Conservation (phyloP, 64 coral and sea anemone species). For the Hydrozoanthus tunicans region DNA sequence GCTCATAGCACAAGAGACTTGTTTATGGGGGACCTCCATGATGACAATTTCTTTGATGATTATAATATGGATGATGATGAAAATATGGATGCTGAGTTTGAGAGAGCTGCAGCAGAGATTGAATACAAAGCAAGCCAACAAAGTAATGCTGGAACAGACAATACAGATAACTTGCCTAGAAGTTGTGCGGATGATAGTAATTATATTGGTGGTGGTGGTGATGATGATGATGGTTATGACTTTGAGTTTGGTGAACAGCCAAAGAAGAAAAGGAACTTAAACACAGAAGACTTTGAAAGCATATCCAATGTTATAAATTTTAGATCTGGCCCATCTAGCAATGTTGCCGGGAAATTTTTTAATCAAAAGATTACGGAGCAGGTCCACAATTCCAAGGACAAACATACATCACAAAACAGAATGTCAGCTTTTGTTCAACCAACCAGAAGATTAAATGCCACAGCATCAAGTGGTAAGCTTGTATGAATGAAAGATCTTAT, state of each 20-base stretch:
- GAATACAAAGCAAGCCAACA: background rate
- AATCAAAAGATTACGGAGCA: background rate
- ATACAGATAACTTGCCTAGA: background rate
- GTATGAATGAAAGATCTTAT: too few species aligned
- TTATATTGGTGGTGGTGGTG: background rate
- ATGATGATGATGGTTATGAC: constrained; percentile 16
- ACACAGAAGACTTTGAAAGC: background rate
- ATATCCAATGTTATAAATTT: background rate
- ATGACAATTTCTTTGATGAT: background rate
- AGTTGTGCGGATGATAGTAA: background rate
- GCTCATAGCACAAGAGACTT: background rate
- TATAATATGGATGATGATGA: too few species aligned
- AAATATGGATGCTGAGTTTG: constrained; percentile 10
- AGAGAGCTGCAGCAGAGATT: constrained; percentile 23
- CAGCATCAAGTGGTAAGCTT: background rate
- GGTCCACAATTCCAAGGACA: background rate
- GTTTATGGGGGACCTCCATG: background rate
- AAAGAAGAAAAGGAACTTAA: constrained; percentile 20
- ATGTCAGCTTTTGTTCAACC: constrained; percentile 6
- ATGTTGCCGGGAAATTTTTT: too few species aligned
- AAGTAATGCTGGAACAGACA: background rate
- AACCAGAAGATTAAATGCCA: background rate
- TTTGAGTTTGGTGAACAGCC: background rate
- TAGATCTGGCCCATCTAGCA: background rate
- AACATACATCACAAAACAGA: background rate